phyloP scores from a whole-genome alignment of 2,888 invertebrate genomes.

The Acanthosoma haemorrhoidale region DNA sequence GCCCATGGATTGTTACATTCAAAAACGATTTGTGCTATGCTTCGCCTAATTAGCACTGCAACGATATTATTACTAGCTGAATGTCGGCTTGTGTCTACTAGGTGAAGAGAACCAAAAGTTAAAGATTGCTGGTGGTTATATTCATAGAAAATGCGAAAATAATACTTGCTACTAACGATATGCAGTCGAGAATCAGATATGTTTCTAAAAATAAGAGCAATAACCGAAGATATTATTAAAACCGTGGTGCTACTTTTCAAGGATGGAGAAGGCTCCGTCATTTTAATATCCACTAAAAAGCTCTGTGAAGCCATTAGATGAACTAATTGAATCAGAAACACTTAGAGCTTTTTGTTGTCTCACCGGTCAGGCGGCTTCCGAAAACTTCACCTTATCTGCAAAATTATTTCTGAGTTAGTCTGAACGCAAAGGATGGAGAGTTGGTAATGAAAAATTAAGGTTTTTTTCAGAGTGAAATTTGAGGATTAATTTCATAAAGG shows the following conservation, averaged over 20 bases:
- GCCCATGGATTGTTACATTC: no score
- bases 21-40: no score
- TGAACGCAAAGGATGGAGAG: no score
- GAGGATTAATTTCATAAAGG: not conserved
- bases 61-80: no score
- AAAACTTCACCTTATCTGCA: not conserved
- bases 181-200: not conserved
- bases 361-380: not conserved
- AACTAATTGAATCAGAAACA: not conserved
- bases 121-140: no score
- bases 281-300: not conserved
- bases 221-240: not conserved
- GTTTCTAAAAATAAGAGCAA: not conserved
- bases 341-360: not conserved
- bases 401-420: not conserved
- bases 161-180: not conserved
- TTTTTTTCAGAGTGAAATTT: not conserved
- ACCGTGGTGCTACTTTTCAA: not conserved
- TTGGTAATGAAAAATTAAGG: not conserved
- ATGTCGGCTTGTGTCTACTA: no score
- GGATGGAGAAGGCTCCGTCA: not conserved
- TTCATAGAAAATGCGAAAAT: no score
- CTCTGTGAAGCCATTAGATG: not conserved
- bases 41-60: no score
- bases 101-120: no score